Base-by-base conservation (phyloP, 2,888 invertebrate genomes). In the Caenorhabditis macrosperma region DNA sequence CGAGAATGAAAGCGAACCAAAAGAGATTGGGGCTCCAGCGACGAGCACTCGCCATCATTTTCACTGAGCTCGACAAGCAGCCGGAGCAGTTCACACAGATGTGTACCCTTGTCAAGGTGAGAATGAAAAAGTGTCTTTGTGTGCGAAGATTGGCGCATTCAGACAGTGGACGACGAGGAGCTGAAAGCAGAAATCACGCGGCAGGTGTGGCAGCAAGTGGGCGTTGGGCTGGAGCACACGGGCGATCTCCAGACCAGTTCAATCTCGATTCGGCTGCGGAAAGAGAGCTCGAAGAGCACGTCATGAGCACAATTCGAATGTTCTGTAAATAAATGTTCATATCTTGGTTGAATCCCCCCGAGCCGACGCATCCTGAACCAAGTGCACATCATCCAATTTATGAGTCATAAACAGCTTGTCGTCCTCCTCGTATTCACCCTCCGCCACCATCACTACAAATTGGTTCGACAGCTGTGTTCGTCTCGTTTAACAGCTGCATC, bases 41-140 rank as follows among this genome's bases (percentile, higher is more conserved):
- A n/a, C 17, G 63, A 55, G 78, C 78, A 4, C 50, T 68, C 4
- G 57, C 68, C 0, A 50, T 78, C 0, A 52, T 78, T 4, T 78
- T 52, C 46, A 72, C 78, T 10, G 46, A 46, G 26, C 38, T 72
- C 26, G 24, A 46, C 15, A 41, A 72, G 2, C 33, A 57, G 30
- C 57, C 72, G 1, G 63, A 46, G 1, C 52, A 55, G 3, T 44
- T 46, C 0, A 55, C 61, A 5, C 55, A 72, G 20, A 33, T 72
- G 22, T 57, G 48, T 55, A 72, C 57, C 10, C 20, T 72, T 9
- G 46, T 72, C 0, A 63, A 55, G 22, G 63, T 72, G 35, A 17
- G 35, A 33, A 28, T 3, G 41, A 5, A 20, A 24, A 10, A 6
- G 7, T 15, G 12, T n/a, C n/a, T 17, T 35, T 41, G 22, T 41